A percentile compares a stretch with the other conserved stretches of the same genome.
Evolutionary conservation across 1,140 invertebrate genomes (phyloP).

Genomic region (Hycleus cichorii): DNA sequence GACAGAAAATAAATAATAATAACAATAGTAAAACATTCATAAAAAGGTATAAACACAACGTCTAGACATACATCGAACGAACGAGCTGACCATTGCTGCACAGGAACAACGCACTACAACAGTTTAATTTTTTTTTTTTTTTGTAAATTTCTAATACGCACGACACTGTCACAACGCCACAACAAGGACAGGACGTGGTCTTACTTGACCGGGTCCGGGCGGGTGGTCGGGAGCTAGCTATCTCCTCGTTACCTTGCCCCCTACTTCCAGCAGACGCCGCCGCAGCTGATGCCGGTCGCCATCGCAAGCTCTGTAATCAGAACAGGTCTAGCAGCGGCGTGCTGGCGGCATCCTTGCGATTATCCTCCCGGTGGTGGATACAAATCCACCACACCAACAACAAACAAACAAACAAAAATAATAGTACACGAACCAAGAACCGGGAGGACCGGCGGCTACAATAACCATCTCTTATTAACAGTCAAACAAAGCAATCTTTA

Average conservation of each 20-base stretch:
- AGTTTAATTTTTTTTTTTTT: conserved; percentile 14
- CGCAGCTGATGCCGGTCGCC: conserved; percentile 47
- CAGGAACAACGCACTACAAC: conserved; percentile 40
- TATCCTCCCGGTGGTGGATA: not conserved
- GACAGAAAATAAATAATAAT: too few species aligned
- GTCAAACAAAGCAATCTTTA: too few species aligned
- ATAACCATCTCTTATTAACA: not conserved
- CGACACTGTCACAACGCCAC: conserved; percentile 42
- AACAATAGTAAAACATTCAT: conserved; percentile 15
- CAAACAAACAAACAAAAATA: not conserved
- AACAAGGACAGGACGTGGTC: conserved; percentile 40
- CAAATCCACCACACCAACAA: too few species aligned
- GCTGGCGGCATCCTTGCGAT: conserved; percentile 4
- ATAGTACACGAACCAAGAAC: not conserved
- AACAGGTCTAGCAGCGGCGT: conserved; percentile 45
- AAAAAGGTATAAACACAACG: conserved; percentile 32
- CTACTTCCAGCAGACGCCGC: conserved; percentile 57
- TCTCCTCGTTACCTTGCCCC: conserved; percentile 55
- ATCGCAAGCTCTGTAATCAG: conserved; percentile 56
- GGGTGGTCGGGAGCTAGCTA: conserved; percentile 43
- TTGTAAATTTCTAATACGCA: conserved; percentile 37
- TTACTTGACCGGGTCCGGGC: conserved; percentile 41
- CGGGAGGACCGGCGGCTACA: not conserved
- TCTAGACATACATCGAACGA: conserved; percentile 42
- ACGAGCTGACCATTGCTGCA: conserved; percentile 40